Evolutionary conservation across 2,888 invertebrate genomes (phyloP).

Genomic region (Synanthedon tipuliformis): DNA sequence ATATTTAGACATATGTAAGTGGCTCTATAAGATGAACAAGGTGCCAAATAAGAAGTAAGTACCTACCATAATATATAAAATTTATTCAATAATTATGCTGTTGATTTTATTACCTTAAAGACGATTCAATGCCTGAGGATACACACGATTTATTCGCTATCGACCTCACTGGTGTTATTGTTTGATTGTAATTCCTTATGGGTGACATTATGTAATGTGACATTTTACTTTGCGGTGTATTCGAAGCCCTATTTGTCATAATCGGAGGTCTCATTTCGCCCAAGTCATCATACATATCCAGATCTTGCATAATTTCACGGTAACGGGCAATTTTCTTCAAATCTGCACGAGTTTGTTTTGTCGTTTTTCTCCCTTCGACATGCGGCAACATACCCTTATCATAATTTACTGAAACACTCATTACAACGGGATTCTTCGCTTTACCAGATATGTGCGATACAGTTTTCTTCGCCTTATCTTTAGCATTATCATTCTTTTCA

Average conservation of each 20-base stretch:
- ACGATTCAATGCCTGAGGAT: not conserved
- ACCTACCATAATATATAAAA: no score
- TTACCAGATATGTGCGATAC: conserved; percentile 16
- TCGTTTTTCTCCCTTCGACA: not conserved
- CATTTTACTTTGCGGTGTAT: conserved; percentile 32
- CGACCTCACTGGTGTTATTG: not conserved
- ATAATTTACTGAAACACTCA: conserved; percentile 35
- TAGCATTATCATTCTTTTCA: conserved; percentile 3
- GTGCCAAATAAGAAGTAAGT: no score
- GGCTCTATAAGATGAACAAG: no score
- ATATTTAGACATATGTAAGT: no score
- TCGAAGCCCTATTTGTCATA: conserved; percentile 47
- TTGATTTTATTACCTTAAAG: no score
- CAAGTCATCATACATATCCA: conserved; percentile 38
- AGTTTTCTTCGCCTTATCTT: conserved; percentile 16
- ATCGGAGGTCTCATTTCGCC: conserved; percentile 26
- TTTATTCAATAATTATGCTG: no score
- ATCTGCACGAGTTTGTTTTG: conserved; percentile 13
- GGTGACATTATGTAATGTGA: conserved; percentile 15
- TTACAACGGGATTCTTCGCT: conserved; percentile 26
- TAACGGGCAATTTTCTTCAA: conserved; percentile 35
- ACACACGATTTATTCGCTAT: not conserved
- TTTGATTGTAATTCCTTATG: not conserved
- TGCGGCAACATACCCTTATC: conserved; percentile 14
- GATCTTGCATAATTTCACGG: conserved; percentile 43